phyloP scores from a whole-genome alignment of 2,888 invertebrate species.

The Listrodromus nycthemerus region DNA sequence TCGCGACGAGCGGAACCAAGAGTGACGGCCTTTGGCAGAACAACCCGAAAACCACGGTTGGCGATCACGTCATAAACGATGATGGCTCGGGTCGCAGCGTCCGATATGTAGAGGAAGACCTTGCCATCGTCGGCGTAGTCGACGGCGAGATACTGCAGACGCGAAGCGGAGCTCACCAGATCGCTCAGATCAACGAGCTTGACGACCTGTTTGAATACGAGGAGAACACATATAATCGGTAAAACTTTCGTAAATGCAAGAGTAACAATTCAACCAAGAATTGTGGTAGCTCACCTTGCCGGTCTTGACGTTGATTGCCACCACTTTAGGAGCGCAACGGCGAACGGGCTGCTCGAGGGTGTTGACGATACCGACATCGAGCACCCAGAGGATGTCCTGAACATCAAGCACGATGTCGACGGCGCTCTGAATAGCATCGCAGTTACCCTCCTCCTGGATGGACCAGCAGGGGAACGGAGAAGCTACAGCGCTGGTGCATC shows the following conservation, averaged over 20 bases:
- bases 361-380: conserved; percentile 90
- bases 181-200: conserved; percentile 88
- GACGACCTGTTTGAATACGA: conserved; percentile 82
- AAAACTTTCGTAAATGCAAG: background rate
- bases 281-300: conserved; percentile 84
- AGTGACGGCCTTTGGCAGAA: conserved; percentile 86
- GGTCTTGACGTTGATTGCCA: conserved; percentile 87
- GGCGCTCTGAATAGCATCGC: conserved; percentile 90
- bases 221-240: background rate
- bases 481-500: conserved; percentile 76
- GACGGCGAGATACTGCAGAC: conserved; percentile 89
- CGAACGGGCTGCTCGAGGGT: conserved; percentile 88
- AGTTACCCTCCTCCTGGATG: conserved; percentile 89
- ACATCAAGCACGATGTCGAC: conserved; percentile 88
- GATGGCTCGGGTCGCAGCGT: conserved; percentile 88
- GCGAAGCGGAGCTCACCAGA: conserved; percentile 86
- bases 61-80: conserved; percentile 86
- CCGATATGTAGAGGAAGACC: conserved; percentile 87
- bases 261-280: background rate
- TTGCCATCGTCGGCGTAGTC: conserved; percentile 88
- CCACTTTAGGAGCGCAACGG: conserved; percentile 89
- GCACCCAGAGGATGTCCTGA: conserved; percentile 89
- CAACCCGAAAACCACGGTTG: conserved; percentile 86
- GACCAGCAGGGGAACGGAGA: conserved; percentile 88
- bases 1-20: conserved; percentile 84